Base-by-base conservation (phyloP, 2,113 vertebrate species). In the Nematolebias whitei region DNA sequence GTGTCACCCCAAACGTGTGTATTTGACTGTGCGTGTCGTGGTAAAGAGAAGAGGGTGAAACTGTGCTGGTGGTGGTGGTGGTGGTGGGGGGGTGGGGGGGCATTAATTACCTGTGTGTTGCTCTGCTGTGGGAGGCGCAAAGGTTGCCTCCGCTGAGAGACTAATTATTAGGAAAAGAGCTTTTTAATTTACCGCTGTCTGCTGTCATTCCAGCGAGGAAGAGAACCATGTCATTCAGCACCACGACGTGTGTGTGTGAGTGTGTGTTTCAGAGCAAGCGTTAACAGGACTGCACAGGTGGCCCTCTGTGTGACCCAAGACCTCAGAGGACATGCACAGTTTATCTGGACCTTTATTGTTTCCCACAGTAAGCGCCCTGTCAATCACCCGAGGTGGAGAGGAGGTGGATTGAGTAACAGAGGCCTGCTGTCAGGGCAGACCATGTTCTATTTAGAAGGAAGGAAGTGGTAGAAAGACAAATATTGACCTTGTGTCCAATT, bases 91-190 rank as follows among this genome's bases (percentile, higher is more conserved):
- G 7, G 26, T 3, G 26, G 7, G 15, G 68, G 83, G 56, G 90
- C 92, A 92, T 92, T 92, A 89, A 92, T 93, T 87, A 92, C 90
- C 87, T 88, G 82, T 90, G 80, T 87, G 84, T 78, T 71, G 52
- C 79, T 83, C 78, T 75, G 80, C 78, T 78, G 77, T 63, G 88
- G 71, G 71, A 88, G 74, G 66, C 89, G 85, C 87, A 90, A 86
- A 87, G 83, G 82, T 90, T 71, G 77, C 68, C 83, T 81, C 79
- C 47, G 54, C 81, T 43, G 78, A 66, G 64, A 74, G 90, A 79
- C 79, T 89, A 93, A 93, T 94, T 92, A 93, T 69, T 79, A 83
- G 80, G 84, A 82, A 83, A 91, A 91, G 84, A 85, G 78, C 74
- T 88, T 89, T 91, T 88, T 92, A 87, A 91, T 87, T 91, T 89